Base-by-base conservation (phyloP, 1,140 invertebrate genomes). In the Hypothenemus hampei region DNA sequence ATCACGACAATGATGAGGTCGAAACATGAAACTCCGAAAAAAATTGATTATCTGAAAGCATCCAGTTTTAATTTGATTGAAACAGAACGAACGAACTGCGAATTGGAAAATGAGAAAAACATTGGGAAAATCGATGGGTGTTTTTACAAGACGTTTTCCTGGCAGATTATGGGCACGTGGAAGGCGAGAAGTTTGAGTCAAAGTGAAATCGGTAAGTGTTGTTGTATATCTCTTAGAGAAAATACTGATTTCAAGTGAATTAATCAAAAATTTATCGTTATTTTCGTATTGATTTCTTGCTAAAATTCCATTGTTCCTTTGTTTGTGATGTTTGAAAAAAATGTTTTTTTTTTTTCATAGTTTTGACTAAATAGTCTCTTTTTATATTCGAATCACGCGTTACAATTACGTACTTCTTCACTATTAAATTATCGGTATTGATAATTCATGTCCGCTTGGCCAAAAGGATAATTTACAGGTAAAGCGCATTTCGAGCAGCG, bases 41-140 rank as follows among this genome's bases (percentile, higher is more conserved):
- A 62, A 57, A 41, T 33, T 13, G 57, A 62, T 43, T 62, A 59
- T 31, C 50, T 62, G 53, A 62, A 62, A 37, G 54, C 58, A 8
- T 49, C 57, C 37, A 60, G 49, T 51, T 60, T 54, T 33, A 57
- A 62, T 59, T 47, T 62, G 22, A 62, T 62, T 19, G 15, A 50
- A 48, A 54, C 47, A 4, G 60, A 62, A 57, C 51, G 46, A 44
- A 57, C 54, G 11, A 51, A 59, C 41, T 57, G 40, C 48, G 60
- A 59, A 54, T 31, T 62, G 52, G 54, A 57, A 47, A 48, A 62
- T 33, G 50, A 57, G 47, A 16, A 39, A 46, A 61, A 61, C 36
- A 46, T 47, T 21, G 59, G 59, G 11, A 50, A 53, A 46, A 58
- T 58, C 22, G 43, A 58, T 24, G 29, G 37, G n/a, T 15, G 35